These are phyloP conservation scores for Paracanthobrama guichenoti DNA, from an alignment of 2,113 vertebrate genomes.

Conservation along the genomic window DNA sequence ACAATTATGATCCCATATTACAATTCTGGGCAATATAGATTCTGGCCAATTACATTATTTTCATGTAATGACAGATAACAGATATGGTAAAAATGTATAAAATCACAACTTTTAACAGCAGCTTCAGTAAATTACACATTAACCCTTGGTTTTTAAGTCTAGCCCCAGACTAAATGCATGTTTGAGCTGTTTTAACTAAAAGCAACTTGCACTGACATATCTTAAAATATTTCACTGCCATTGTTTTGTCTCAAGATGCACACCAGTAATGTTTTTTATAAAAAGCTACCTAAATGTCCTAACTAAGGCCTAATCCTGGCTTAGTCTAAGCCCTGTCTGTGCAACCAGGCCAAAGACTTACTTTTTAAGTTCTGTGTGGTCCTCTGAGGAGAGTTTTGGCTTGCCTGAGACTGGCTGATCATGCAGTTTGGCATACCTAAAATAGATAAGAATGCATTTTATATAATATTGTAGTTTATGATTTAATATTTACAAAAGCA, in stretches of 20 bases:
- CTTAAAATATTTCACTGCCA: too few species aligned
- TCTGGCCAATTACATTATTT: neutral
- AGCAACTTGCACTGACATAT: too few species aligned
- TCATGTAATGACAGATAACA: neutral
- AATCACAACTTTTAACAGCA: neutral
- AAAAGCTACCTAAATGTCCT: too few species aligned
- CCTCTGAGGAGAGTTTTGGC: conserved; percentile 80
- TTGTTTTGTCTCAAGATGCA: too few species aligned
- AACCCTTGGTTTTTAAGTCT: too few species aligned
- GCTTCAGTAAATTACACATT: neutral
- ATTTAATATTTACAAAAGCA: neutral
- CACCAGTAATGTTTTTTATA: too few species aligned
- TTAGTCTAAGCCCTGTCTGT: too few species aligned
- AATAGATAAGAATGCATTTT: neutral
- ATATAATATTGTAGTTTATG: neutral
- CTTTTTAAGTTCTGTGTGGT: conserved; percentile 89
- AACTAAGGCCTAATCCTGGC: too few species aligned
- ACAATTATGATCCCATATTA: too few species aligned
- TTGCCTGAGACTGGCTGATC: conserved; percentile 78
- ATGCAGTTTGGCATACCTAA: conserved; percentile 89
- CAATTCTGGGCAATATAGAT: neutral
- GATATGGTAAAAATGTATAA: neutral
- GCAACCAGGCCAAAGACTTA: conserved; percentile 66
- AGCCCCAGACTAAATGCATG: too few species aligned
- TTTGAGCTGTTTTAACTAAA: too few species aligned